Base-by-base conservation (phyloP, 2,797 vertebrate genomes). In the Acipenser transmontanus region DNA sequence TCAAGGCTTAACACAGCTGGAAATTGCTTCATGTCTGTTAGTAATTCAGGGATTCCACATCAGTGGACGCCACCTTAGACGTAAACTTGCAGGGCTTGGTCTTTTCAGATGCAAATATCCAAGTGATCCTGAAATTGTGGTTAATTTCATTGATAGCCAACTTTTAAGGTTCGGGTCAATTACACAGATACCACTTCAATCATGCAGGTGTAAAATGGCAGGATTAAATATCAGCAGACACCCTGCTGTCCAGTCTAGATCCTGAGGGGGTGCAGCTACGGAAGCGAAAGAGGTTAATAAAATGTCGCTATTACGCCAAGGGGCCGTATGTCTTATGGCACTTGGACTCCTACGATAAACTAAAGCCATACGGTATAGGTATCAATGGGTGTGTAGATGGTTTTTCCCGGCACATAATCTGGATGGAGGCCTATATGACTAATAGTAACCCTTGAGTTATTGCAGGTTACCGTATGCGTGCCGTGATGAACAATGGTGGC, bases 281-380 rank as follows among this genome's bases (percentile, higher is more conserved):
- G 34, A 34, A 34, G 4, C 0, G 12, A 52, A 61, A 59, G 64
- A 69, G 63, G 65, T 20, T 51, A 52, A 52, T 52, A 52, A 52
- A 12, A 12, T 12, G 3, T 2, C 50, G 50, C 50, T 51, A 51
- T n/a, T n/a, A n/a, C n/a, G 68, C 7, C 10, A 69, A 49, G 59
- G 64, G 62, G 66, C 66, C 70, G 34, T 68, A 65, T 61, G 65
- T 64, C 47, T n/a, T 71, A 50, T 65, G 68, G 63, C 63, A 69
- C 10, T 54, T 62, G 49, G 68, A 69, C 48, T 69, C 59, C 6
- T 65, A 69, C 10, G 59, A 66, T 59, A 69, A 71, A 34, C 34
- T 4, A 34, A 34, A 34, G 34, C 34, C 34, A 34, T 34, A 17
- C 56, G 66, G 70, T 62, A 71, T 68, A 11, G 66, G 62, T 47